These are phyloP conservation scores for Drosophila ohnishii DNA, from an alignment of 1,140 invertebrate species.

Conservation along the genomic window DNA sequence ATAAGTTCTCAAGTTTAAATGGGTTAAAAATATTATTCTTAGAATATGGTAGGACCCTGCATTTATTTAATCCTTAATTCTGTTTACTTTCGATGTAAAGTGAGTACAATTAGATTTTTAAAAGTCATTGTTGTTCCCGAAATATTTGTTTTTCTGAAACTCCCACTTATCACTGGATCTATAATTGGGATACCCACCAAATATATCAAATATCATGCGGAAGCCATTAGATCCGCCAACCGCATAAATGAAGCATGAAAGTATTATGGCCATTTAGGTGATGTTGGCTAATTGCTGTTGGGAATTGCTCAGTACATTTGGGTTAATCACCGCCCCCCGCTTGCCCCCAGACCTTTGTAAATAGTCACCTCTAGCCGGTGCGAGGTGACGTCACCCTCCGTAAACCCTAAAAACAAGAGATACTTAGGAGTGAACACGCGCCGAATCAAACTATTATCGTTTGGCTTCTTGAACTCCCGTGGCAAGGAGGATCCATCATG, in stretches of 20 bases:
- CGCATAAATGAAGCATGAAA: slow-evolving; percentile 74
- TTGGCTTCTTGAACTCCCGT: slow-evolving; percentile 11
- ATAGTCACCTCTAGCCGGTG: slow-evolving; percentile 11
- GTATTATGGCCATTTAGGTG: slow-evolving; percentile 36
- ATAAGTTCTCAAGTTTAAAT: neutral
- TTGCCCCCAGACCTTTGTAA: slow-evolving; percentile 11
- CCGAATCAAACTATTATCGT: slow-evolving; percentile 16
- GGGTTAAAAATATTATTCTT: neutral
- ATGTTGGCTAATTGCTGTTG: slow-evolving; percentile 55
- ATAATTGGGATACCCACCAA: slow-evolving; percentile 12
- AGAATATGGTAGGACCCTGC: too few relatives aligned
- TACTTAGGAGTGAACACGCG: slow-evolving; percentile 17
- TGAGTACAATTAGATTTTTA: neutral
- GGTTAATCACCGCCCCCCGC: slow-evolving; percentile 21
- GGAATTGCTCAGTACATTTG: slow-evolving; percentile 48
- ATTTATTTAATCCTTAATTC: too few relatives aligned
- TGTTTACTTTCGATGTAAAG: too few relatives aligned
- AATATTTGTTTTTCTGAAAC: slow-evolving; percentile 2
- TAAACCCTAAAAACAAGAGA: slow-evolving; percentile 14
- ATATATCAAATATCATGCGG: slow-evolving; percentile 19
- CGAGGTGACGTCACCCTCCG: slow-evolving; percentile 20
- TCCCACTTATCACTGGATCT: slow-evolving; percentile 13
- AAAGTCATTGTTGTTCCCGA: neutral
- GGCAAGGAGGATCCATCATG: neutral
- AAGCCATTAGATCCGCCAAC: slow-evolving; percentile 60